Evolutionary conservation across 92 coral and sea anemone genomes (phyloP).

Genomic region (Palythoa grandiflora): DNA sequence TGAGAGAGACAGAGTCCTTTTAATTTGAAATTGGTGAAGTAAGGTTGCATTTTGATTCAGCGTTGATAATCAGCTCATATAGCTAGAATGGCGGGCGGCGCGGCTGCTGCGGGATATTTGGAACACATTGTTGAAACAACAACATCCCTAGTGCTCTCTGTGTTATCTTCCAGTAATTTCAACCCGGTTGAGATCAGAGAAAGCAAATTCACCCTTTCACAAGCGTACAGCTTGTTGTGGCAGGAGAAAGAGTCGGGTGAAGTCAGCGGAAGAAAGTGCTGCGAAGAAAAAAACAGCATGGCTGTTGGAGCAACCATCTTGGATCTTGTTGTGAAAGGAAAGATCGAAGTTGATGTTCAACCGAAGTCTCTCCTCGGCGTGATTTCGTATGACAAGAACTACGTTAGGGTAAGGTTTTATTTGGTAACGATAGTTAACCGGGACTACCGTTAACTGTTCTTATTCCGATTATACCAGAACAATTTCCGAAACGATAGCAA

Average conservation of each 20-base stretch:
- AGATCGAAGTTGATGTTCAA: slow-evolving; percentile 51
- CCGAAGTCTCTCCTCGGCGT: slow-evolving; percentile 40
- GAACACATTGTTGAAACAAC: slow-evolving; percentile 12
- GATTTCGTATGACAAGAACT: slow-evolving; percentile 30
- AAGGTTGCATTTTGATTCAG: too few relatives aligned
- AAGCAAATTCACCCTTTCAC: slow-evolving; percentile 50
- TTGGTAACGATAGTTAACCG: not conserved
- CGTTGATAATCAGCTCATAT: too few relatives aligned
- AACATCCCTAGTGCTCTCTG: slow-evolving; percentile 20
- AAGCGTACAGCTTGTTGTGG: slow-evolving; percentile 64
- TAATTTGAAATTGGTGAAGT: too few relatives aligned
- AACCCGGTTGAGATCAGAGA: slow-evolving; percentile 40
- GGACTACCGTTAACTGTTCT: too few relatives aligned
- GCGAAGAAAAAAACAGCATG: slow-evolving; percentile 40
- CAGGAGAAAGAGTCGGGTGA: slow-evolving; percentile 60
- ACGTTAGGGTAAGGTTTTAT: slow-evolving; percentile 41
- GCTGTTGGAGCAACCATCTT: slow-evolving; percentile 55
- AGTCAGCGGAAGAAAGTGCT: slow-evolving; percentile 35
- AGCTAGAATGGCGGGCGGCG: not conserved
- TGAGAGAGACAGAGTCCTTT: too few relatives aligned
- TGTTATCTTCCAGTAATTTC: slow-evolving; percentile 46
- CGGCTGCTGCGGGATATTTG: not conserved
- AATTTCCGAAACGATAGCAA: too few relatives aligned
- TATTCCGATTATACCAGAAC: too few relatives aligned
- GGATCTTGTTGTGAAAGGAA: slow-evolving; percentile 58